Conservation (phyloP, 2,113 vertebrate species). For the Regulus satrapa region DNA sequence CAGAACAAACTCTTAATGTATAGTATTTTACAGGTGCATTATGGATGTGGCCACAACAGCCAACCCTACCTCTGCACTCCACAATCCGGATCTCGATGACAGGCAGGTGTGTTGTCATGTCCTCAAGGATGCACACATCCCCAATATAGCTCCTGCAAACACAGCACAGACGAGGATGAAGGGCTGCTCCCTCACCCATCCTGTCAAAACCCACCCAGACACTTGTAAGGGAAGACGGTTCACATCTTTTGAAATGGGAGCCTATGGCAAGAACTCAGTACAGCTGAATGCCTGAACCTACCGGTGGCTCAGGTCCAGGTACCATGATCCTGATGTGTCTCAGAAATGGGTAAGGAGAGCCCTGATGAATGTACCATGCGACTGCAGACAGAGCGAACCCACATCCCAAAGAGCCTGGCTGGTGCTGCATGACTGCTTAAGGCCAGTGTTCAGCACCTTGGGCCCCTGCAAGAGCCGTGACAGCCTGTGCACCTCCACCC, state of each 20-base stretch:
- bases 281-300: not conserved
- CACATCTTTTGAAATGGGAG: not conserved
- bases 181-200: not conserved
- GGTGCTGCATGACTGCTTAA: not conserved
- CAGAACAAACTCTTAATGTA: not conserved
- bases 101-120: slow-evolving; percentile 90
- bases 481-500: not conserved
- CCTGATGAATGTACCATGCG: fast-evolving
- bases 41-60: not conserved
- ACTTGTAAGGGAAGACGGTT: not conserved
- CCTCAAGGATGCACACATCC: slow-evolving; percentile 93
- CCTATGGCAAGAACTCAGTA: not conserved
- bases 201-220: not conserved
- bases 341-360: fast-evolving
- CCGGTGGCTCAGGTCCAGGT: not conserved
- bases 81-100: slow-evolving; percentile 93
- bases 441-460: not conserved
- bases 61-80: slow-evolving; percentile 87
- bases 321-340: not conserved
- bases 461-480: not conserved
- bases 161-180: not conserved
- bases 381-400: not conserved
- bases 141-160: slow-evolving; percentile 88
- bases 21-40: not conserved
- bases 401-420: not conserved